These are phyloP conservation scores for Yoshiicerus persimilis DNA, from an alignment of 1,140 invertebrate species.

Conservation along the genomic window DNA sequence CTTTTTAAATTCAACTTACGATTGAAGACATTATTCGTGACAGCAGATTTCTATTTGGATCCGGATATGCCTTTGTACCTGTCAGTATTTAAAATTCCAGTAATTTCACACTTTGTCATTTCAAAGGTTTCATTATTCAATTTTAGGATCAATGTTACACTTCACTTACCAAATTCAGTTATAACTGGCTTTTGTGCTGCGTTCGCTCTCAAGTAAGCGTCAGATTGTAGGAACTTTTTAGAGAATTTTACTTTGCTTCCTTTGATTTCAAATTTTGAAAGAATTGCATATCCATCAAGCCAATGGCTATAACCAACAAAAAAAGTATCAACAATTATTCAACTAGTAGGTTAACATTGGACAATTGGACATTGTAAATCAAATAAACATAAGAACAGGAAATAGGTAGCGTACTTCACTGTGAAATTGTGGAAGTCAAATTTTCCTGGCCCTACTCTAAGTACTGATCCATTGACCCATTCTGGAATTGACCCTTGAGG, in stretches of 20 bases:
- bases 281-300: slow-evolving; percentile 52
- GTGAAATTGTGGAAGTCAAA: slow-evolving; percentile 37
- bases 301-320: slow-evolving; percentile 8
- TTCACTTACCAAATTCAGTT: slow-evolving; percentile 56
- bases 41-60: slow-evolving; percentile 56
- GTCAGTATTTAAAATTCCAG: background rate
- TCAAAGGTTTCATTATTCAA: background rate
- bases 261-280: slow-evolving; percentile 54
- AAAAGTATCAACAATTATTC: no score
- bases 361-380: no score
- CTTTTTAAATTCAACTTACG: slow-evolving; percentile 43
- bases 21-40: slow-evolving; percentile 51
- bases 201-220: slow-evolving; percentile 55
- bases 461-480: slow-evolving; percentile 25
- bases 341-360: background rate
- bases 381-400: no score
- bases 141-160: background rate
- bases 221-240: slow-evolving; percentile 53
- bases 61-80: slow-evolving; percentile 55
- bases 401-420: background rate
- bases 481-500: background rate
- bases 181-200: slow-evolving; percentile 52
- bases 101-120: background rate
- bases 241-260: slow-evolving; percentile 50
- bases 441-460: slow-evolving; percentile 24